These are phyloP conservation scores for Asarcornis scutulata DNA, from an alignment of 2,113 vertebrate species.

Conservation along the genomic window DNA sequence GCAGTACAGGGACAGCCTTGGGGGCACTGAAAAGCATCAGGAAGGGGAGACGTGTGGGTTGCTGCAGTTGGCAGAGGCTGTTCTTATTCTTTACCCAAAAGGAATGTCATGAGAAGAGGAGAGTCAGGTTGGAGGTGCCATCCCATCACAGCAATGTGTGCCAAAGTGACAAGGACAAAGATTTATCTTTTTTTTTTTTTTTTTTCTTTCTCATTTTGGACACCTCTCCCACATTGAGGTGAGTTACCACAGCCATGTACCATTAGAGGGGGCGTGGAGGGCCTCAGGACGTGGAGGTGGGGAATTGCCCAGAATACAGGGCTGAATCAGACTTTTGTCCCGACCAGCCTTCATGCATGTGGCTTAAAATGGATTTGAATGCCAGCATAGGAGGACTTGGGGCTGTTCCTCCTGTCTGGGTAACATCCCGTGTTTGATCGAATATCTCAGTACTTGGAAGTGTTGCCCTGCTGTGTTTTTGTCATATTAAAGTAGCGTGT, in stretches of 20 bases:
- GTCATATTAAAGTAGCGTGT: background rate
- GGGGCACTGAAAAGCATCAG: background rate
- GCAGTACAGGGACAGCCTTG: background rate
- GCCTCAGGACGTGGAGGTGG: background rate
- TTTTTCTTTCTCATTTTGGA: background rate
- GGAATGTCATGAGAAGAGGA: background rate
- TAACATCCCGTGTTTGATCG: background rate
- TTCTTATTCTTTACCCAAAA: background rate
- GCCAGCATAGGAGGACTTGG: background rate
- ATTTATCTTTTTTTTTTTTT: fast-evolving
- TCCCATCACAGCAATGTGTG: fast-evolving
- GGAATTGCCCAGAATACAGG: background rate
- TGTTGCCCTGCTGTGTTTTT: background rate
- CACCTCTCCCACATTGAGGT: fast-evolving
- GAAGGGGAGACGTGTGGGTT: background rate
- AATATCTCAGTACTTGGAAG: background rate
- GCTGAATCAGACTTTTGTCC: background rate
- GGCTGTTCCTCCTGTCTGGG: background rate
- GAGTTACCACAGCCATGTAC: background rate
- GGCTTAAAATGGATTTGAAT: background rate
- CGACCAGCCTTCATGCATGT: fast-evolving
- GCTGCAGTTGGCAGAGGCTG: background rate
- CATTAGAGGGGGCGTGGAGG: background rate
- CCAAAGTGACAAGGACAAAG: background rate
- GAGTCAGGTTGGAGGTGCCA: background rate